phyloP scores from a whole-genome alignment of 2,888 invertebrate genomes.

The Spodoptera exigua region DNA sequence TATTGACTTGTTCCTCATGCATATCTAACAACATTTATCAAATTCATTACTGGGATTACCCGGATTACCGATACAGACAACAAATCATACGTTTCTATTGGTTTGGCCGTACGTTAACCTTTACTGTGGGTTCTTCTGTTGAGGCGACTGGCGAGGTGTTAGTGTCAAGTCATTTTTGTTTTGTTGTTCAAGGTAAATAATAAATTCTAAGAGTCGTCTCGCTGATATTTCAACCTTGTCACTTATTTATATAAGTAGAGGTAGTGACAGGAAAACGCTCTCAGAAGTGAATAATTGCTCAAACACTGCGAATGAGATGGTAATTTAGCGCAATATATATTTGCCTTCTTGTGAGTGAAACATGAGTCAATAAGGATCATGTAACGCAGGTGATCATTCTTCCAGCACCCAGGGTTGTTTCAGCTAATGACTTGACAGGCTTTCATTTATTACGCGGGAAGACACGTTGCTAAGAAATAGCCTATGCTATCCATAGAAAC shows the following conservation, averaged over 20 bases:
- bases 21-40: not conserved
- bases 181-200: not conserved
- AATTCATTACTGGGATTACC: not conserved
- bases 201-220: slow-evolving; percentile 4
- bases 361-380: slow-evolving; percentile 55
- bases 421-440: slow-evolving; percentile 1
- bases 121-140: not conserved
- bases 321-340: slow-evolving; percentile 22
- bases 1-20: slow-evolving; percentile 18
- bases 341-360: slow-evolving; percentile 26
- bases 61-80: not conserved
- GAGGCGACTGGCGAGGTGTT: not conserved
- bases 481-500: too few relatives aligned
- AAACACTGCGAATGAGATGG: slow-evolving; percentile 5
- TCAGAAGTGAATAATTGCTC: slow-evolving; percentile 11
- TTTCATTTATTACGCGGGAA: not conserved
- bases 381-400: slow-evolving; percentile 34
- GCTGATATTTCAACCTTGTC: slow-evolving; percentile 2
- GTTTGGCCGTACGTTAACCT: not conserved
- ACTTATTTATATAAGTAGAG: slow-evolving; percentile 4
- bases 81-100: not conserved
- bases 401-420: slow-evolving; percentile 1
- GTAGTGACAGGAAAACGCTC: slow-evolving; percentile 9
- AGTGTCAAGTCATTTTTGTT: not conserved
- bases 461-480: too few relatives aligned